These are phyloP conservation scores for Hippocampus zosterae DNA, from an alignment of 2,113 vertebrate genomes.

Conservation along the genomic window DNA sequence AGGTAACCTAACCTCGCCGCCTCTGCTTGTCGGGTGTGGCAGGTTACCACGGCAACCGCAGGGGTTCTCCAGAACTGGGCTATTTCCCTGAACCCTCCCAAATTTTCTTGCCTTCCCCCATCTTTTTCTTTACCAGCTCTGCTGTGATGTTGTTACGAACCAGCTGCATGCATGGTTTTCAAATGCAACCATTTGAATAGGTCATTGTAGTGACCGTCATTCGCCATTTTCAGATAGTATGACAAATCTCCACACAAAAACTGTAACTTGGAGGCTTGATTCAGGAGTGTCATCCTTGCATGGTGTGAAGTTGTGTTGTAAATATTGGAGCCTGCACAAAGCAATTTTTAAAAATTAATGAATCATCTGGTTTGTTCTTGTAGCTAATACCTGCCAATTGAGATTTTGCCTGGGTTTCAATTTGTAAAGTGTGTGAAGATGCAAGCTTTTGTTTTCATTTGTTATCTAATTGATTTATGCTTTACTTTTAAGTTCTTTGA, in stretches of 20 bases:
- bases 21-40: constrained; percentile 62
- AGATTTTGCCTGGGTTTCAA: constrained; percentile 20
- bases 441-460: constrained; percentile 24
- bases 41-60: constrained; percentile 63
- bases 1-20: constrained; percentile 89
- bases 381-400: constrained; percentile 39
- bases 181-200: constrained; percentile 19
- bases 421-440: constrained; percentile 13
- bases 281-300: constrained; percentile 31
- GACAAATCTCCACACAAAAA: constrained; percentile 2
- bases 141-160: constrained; percentile 36
- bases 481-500: constrained; percentile 1
- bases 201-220: not conserved
- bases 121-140: constrained; percentile 27
- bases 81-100: not conserved
- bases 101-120: not conserved
- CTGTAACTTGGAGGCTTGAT: constrained; percentile 1
- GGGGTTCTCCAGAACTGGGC: constrained; percentile 51
- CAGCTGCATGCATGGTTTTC: constrained; percentile 56
- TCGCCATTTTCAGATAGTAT: constrained; percentile 1
- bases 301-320: constrained; percentile 41
- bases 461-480: constrained; percentile 3
- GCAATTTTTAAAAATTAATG: constrained; percentile 22
- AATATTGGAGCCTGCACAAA: constrained; percentile 26
- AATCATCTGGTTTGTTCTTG: constrained; percentile 20